phyloP scores from a whole-genome alignment of 2,113 vertebrate genomes.

The Clinocottus analis region DNA sequence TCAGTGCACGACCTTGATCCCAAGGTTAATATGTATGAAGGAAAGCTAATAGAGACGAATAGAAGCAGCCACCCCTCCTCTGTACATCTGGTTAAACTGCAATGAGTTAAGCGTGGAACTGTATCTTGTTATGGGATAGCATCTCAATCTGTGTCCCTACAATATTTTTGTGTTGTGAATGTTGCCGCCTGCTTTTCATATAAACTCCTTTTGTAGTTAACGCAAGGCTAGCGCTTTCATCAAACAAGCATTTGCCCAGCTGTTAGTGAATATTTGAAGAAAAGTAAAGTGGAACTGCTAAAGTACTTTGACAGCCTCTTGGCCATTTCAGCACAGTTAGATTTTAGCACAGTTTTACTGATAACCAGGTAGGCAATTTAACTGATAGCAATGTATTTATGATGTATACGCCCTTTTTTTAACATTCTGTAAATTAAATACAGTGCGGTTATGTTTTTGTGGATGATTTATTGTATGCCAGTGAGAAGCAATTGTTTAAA shows the following conservation, averaged over 20 bases:
- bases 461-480: neutral
- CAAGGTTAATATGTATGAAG: neutral
- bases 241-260: neutral
- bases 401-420: neutral
- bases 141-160: neutral
- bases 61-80: neutral
- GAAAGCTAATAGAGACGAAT: neutral
- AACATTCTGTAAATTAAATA: neutral
- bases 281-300: conserved; percentile 11
- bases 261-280: conserved; percentile 16
- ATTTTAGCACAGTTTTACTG: conserved; percentile 20
- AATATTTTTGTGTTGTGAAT: neutral
- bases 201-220: neutral
- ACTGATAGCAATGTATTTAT: neutral
- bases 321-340: neutral
- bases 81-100: too few relatives aligned
- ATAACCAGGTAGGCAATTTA: conserved; percentile 7
- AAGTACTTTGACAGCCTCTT: neutral
- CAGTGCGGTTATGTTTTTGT: neutral
- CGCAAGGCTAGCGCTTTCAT: neutral
- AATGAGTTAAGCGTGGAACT: neutral
- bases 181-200: neutral
- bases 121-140: neutral
- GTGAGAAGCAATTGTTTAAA: neutral
- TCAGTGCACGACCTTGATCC: conserved; percentile 54